phyloP scores from a whole-genome alignment of 53 echinoderm and acorn worm species.

The Holothuria leucospilota region DNA sequence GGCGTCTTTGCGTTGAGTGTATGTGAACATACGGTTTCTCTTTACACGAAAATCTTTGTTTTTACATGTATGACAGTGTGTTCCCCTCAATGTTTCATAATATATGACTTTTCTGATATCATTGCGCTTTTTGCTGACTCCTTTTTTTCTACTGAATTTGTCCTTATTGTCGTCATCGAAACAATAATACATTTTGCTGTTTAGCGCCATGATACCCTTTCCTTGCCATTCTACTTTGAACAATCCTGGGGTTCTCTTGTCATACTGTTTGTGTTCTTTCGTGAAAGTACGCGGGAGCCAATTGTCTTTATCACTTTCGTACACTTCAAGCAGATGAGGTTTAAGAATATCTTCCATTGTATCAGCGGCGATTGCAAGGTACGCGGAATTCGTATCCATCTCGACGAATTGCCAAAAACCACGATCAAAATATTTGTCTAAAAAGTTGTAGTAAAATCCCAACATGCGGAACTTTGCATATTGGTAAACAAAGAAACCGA shows the following conservation, averaged over 20 bases:
- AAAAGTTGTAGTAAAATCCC: slow-evolving; percentile 67
- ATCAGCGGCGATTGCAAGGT: too few relatives aligned
- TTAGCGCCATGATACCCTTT: slow-evolving; percentile 66
- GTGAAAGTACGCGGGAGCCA: slow-evolving; percentile 6
- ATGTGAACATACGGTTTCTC: neutral
- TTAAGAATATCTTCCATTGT: slow-evolving; percentile 44
- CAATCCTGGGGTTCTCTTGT: slow-evolving; percentile 72
- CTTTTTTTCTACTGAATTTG: slow-evolving; percentile 78
- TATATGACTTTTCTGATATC: slow-evolving; percentile 41
- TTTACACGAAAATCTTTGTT: slow-evolving; percentile 52
- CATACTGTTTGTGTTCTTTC: slow-evolving; percentile 33
- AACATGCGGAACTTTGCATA: slow-evolving; percentile 12
- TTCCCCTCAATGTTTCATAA: slow-evolving; percentile 8
- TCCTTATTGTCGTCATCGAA: slow-evolving; percentile 27
- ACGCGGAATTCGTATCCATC: slow-evolving; percentile 20
- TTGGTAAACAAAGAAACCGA: too few relatives aligned
- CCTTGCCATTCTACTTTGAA: slow-evolving; percentile 82
- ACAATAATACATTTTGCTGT: too few relatives aligned
- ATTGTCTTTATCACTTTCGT: neutral
- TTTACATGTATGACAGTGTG: neutral
- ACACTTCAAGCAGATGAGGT: neutral
- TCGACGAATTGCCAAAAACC: slow-evolving; percentile 4
- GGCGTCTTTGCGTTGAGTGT: slow-evolving; percentile 25
- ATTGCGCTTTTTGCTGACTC: slow-evolving; percentile 64
- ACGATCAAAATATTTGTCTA: too few relatives aligned